A percentile compares a stretch with the other conserved stretches of the same genome.
Conservation (phyloP, 2,888 invertebrate genomes). For the Epirrita christyi region DNA sequence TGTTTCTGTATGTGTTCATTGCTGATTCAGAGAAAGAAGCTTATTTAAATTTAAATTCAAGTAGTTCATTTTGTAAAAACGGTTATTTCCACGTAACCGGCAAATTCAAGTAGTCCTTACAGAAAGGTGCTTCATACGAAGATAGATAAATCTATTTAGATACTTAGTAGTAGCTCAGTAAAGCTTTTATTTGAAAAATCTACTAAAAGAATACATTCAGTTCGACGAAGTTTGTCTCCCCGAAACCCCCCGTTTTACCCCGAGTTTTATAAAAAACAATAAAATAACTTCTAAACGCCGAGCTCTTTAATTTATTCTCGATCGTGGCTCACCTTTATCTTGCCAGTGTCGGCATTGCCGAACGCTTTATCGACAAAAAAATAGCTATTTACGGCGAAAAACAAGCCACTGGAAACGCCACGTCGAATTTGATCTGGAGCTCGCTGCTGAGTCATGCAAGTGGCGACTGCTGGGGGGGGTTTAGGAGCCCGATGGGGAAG, state of each 20-base stretch:
- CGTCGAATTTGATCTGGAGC: constrained; percentile 78
- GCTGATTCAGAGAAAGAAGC: constrained; percentile 28
- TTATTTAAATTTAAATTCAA: constrained; percentile 34
- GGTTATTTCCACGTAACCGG: too few species aligned
- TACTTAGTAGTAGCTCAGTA: too few species aligned
- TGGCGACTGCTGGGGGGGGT: constrained; percentile 52
- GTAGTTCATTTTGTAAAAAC: too few species aligned
- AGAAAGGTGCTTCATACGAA: too few species aligned
- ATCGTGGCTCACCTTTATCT: constrained; percentile 61
- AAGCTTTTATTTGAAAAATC: constrained; percentile 1
- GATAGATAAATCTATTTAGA: too few species aligned
- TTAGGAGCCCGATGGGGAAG: constrained; percentile 41
- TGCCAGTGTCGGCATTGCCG: constrained; percentile 62
- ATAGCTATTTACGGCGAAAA: constrained; percentile 67
- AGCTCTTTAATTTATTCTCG: constrained; percentile 52
- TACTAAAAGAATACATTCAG: constrained; percentile 44
- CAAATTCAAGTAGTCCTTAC: too few species aligned
- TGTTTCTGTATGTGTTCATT: constrained; percentile 24
- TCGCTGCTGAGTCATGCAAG: constrained; percentile 76
- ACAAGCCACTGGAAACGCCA: constrained; percentile 70
- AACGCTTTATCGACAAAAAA: constrained; percentile 69
- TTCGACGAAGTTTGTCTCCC: constrained; percentile 38
- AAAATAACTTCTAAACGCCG: constrained; percentile 42
- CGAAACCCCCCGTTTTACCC: constrained; percentile 43
- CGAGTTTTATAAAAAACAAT: constrained; percentile 61